phyloP scores from a whole-genome alignment of 64 coral and sea anemone species.

The Pocillopora damicornis region DNA sequence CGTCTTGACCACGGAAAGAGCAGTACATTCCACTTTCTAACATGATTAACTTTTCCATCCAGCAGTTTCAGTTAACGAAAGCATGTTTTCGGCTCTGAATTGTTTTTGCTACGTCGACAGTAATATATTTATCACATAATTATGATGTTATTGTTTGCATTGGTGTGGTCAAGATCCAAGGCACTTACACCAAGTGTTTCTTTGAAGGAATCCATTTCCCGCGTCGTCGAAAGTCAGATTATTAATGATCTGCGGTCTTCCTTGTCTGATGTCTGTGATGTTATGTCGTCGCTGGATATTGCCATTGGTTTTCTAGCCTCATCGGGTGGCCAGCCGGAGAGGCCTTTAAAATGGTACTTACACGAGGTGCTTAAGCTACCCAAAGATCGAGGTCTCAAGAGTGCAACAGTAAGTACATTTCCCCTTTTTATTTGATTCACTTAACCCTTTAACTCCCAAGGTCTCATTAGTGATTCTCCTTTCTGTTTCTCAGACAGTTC shows the following conservation, averaged over 20 bases:
- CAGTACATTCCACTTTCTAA: too few relatives aligned
- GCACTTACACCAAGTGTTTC: not conserved
- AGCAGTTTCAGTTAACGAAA: too few relatives aligned
- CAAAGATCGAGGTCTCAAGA: conserved; percentile 49
- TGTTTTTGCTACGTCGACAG: too few relatives aligned
- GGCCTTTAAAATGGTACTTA: conserved; percentile 46
- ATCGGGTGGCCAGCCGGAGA: conserved; percentile 36
- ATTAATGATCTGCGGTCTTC: conserved; percentile 46
- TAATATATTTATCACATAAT: too few relatives aligned
- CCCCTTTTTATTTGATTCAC: not conserved
- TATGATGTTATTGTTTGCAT: too few relatives aligned
- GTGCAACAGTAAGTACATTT: conserved; percentile 34
- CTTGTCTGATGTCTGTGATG: conserved; percentile 58
- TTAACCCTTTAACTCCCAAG: not conserved
- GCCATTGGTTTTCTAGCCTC: conserved; percentile 64
- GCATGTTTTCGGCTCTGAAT: too few relatives aligned
- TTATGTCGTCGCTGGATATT: conserved; percentile 57
- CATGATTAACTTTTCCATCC: too few relatives aligned
- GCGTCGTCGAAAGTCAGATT: conserved; percentile 54
- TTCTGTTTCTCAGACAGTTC: too few relatives aligned
- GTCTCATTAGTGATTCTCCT: too few relatives aligned
- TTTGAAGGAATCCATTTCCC: conserved; percentile 23
- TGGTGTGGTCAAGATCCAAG: not conserved
- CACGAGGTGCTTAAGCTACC: conserved; percentile 45
- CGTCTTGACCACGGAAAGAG: too few relatives aligned